Conservation (phyloP, 2,113 vertebrate species). For the Serilophus lunatus region DNA sequence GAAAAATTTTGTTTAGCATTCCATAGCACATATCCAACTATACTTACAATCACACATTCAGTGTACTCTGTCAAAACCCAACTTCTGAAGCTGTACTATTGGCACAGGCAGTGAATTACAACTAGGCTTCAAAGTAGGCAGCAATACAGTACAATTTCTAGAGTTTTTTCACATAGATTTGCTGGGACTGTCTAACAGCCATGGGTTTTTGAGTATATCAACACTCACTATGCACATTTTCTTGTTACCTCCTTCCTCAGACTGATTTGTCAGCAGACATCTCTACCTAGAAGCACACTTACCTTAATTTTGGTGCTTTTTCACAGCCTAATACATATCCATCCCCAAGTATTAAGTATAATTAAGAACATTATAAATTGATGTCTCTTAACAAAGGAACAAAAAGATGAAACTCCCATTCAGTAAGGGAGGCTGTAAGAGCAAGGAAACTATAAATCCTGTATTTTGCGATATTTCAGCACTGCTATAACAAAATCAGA, state of each 20-base stretch:
- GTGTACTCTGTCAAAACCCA: neutral
- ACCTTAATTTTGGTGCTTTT: neutral
- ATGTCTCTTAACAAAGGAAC: neutral
- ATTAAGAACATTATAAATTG: neutral
- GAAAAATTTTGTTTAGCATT: neutral
- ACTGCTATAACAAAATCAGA: neutral
- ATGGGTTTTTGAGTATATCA: neutral
- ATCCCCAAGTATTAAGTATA: neutral
- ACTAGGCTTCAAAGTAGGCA: neutral
- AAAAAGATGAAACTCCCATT: neutral
- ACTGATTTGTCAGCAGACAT: neutral
- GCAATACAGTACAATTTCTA: neutral
- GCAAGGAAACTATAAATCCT: neutral
- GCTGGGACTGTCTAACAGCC: neutral
- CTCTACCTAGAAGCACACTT: neutral
- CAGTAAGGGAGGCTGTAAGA: neutral
- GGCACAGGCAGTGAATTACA: neutral
- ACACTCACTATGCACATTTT: neutral
- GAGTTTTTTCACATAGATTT: neutral
- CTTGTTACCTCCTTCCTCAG: neutral
- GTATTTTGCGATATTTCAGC: neutral
- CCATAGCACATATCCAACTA: neutral
- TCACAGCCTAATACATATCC: neutral
- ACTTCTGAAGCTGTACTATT: neutral
- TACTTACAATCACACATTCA: fast-evolving